These are phyloP conservation scores for Laspeyria flexula DNA, from an alignment of 2,888 invertebrate species.

Conservation along the genomic window DNA sequence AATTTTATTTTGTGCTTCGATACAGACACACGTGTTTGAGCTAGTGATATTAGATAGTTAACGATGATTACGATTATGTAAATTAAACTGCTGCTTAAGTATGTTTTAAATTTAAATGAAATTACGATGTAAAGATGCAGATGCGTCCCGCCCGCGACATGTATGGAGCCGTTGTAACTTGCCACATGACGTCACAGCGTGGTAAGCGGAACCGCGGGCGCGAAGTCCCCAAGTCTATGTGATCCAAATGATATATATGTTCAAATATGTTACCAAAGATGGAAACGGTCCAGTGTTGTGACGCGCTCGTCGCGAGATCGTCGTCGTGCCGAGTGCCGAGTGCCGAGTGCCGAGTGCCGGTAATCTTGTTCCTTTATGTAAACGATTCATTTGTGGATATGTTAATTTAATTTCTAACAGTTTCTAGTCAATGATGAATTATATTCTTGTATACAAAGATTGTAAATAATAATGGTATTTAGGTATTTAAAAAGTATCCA, in stretches of 20 bases:
- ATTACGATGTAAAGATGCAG: conserved; percentile 12
- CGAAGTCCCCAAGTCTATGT: conserved; percentile 36
- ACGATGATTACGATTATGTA: conserved; percentile 59
- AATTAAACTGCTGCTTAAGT: conserved; percentile 43
- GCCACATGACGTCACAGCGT: conserved; percentile 1
- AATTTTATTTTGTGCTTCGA: conserved; percentile 79
- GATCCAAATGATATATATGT: conserved; percentile 59
- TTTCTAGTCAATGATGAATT: conserved; percentile 79
- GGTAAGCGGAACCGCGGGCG: not conserved
- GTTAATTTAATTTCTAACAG: conserved; percentile 68
- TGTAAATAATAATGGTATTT: conserved; percentile 71
- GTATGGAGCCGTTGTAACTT: not conserved
- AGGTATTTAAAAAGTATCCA: conserved; percentile 70
- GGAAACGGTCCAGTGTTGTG: conserved; percentile 70
- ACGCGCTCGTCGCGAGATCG: not conserved
- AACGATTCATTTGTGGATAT: conserved; percentile 54
- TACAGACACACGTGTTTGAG: conserved; percentile 56
- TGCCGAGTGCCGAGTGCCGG: conserved; percentile 44
- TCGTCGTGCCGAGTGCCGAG: conserved; percentile 12
- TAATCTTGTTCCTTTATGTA: conserved; percentile 65
- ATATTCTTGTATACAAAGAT: conserved; percentile 75
- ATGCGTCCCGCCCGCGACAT: not conserved
- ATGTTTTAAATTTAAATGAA: conserved; percentile 16
- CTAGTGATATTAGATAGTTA: conserved; percentile 81
- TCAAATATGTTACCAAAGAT: conserved; percentile 82